Percentiles rank a stretch among this genome's conserved stretches.
Conservation (phyloP, 2,797 vertebrate genomes). For the Gephyroberyx darwinii region DNA sequence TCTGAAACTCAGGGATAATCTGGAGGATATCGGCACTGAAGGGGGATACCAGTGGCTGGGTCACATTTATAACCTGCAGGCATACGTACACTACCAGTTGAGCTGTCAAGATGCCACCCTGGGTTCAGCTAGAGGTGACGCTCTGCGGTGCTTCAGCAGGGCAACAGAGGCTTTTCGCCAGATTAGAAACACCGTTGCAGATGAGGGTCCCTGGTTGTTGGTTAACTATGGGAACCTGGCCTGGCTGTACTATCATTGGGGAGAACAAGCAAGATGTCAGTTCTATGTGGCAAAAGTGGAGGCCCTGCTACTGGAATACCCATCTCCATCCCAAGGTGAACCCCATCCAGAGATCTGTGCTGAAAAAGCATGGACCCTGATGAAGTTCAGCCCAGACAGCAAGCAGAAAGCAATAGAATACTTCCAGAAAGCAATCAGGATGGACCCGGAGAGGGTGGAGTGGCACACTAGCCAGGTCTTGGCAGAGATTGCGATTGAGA, state of each 20-base stretch:
- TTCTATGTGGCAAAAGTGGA: constrained; percentile 53
- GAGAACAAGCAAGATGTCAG: constrained; percentile 44
- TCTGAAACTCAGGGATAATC: constrained; percentile 16
- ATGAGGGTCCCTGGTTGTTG: constrained; percentile 71
- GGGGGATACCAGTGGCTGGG: constrained; percentile 68
- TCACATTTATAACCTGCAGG: constrained; percentile 73
- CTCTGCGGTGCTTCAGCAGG: constrained; percentile 44
- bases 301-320: constrained; percentile 43
- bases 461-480: constrained; percentile 68
- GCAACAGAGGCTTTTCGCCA: constrained; percentile 67
- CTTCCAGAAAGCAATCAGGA: constrained; percentile 69
- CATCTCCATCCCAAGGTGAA: constrained; percentile 50
- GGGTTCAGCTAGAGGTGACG: accelerated
- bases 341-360: constrained; percentile 70
- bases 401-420: constrained; percentile 34
- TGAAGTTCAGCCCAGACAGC: constrained; percentile 35
- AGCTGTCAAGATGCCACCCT: constrained; percentile 2
- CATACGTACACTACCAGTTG: constrained; percentile 56
- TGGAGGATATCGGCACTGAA: constrained; percentile 63
- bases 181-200: constrained; percentile 49
- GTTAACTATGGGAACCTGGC: constrained; percentile 73
- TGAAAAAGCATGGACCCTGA: constrained; percentile 76
- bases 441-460: constrained; percentile 68
- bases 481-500: not conserved
- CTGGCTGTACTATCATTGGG: constrained; percentile 60